Percentiles rank a stretch among this genome's conserved stretches.
Conservation (phyloP, 1,140 invertebrate genomes). For the Chironomus tepperi region DNA sequence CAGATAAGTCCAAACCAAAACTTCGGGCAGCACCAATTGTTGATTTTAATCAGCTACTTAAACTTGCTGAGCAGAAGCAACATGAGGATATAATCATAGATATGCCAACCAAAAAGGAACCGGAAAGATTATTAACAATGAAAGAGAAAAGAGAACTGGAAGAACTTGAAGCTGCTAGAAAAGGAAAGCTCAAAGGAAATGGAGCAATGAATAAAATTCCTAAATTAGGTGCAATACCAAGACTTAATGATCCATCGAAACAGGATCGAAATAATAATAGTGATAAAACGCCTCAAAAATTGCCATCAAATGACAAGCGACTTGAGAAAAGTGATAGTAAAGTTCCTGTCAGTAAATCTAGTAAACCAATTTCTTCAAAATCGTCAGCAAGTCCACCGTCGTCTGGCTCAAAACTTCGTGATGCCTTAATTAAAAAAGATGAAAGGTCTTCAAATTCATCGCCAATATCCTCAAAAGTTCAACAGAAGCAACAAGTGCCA, state of each 20-base stretch:
- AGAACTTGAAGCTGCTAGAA: constrained; percentile 46
- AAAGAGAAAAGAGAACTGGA: constrained; percentile 67
- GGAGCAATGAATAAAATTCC: constrained; percentile 28
- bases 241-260: constrained; percentile 33
- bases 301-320: not conserved
- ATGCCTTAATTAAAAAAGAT: not conserved
- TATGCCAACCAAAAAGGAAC: constrained; percentile 54
- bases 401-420: not conserved
- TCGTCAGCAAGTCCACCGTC: not conserved
- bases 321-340: not conserved
- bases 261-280: constrained; percentile 26
- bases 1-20: constrained; percentile 43
- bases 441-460: not conserved
- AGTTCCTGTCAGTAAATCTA: not conserved
- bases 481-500: not conserved
- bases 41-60: constrained; percentile 63
- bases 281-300: not conserved
- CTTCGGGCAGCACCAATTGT: constrained; percentile 52
- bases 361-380: not conserved
- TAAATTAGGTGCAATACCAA: constrained; percentile 30
- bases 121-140: constrained; percentile 65
- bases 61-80: constrained; percentile 75
- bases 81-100: constrained; percentile 60
- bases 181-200: constrained; percentile 30
- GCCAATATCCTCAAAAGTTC: not conserved